These are phyloP conservation scores for Valencia hispanica DNA, from an alignment of 2,797 vertebrate genomes.

Conservation along the genomic window DNA sequence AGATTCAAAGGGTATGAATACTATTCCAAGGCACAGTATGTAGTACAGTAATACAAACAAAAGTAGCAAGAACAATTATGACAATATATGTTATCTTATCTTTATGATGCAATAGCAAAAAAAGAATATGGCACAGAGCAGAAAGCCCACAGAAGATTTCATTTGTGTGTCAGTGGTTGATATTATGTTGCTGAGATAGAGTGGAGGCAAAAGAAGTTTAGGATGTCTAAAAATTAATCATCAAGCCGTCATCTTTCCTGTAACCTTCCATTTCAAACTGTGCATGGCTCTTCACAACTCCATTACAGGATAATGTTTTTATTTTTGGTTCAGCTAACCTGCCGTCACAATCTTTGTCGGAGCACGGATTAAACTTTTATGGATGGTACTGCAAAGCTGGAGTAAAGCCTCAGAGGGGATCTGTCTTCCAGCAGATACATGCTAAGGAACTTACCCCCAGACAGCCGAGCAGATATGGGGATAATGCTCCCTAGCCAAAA, in stretches of 20 bases:
- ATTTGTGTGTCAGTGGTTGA: neutral
- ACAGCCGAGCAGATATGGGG: slow-evolving; percentile 30
- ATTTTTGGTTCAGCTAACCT: slow-evolving; percentile 25
- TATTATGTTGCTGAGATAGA: slow-evolving; percentile 12
- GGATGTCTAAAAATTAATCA: slow-evolving; percentile 50
- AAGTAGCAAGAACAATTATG: neutral
- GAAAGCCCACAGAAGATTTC: neutral
- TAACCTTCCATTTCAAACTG: slow-evolving; percentile 39
- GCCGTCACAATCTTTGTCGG: slow-evolving; percentile 11
- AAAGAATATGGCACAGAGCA: neutral
- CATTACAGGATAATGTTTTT: slow-evolving; percentile 38
- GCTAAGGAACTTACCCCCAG: slow-evolving; percentile 14
- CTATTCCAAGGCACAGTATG: neutral
- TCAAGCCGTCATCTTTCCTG: slow-evolving; percentile 51
- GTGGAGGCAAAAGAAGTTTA: slow-evolving; percentile 14
- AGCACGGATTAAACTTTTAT: slow-evolving; percentile 28
- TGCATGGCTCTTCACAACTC: slow-evolving; percentile 24
- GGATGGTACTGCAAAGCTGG: slow-evolving; percentile 21
- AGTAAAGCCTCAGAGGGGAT: slow-evolving; percentile 40
- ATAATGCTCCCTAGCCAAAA: slow-evolving; percentile 38
- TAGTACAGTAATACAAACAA: neutral
- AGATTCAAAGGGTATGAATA: neutral
- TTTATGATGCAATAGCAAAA: neutral
- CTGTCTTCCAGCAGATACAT: slow-evolving; percentile 25
- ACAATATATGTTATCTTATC: neutral